A percentile compares a stretch with the other conserved stretches of the same genome.
These are phyloP conservation scores for Decapterus maruadsi DNA, from an alignment of 2,797 vertebrate genomes.

Conservation along the genomic window DNA sequence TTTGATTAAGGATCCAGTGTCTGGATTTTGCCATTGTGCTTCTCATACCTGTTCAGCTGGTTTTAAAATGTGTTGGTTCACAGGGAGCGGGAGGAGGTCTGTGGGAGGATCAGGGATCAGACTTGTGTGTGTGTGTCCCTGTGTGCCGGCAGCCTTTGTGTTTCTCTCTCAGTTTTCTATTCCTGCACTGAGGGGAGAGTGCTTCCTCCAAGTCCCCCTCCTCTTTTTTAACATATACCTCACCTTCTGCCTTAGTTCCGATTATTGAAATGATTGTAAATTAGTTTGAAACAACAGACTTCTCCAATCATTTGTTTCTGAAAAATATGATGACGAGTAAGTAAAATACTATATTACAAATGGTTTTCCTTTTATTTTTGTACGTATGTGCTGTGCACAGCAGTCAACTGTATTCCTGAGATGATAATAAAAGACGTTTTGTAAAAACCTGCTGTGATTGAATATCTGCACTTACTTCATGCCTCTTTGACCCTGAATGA, in stretches of 20 bases:
- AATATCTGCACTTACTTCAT: constrained; percentile 9
- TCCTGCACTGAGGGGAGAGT: constrained; percentile 89
- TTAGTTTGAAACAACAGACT: constrained; percentile 88
- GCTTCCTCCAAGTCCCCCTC: constrained; percentile 83
- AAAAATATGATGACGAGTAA: constrained; percentile 77
- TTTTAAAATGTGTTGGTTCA: constrained; percentile 70
- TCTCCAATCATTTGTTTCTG: constrained; percentile 90
- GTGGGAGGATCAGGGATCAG: constrained; percentile 63
- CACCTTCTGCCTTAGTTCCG: constrained; percentile 90
- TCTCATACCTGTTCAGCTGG: constrained; percentile 64
- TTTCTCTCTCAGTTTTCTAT: constrained; percentile 87
- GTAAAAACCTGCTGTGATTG: constrained; percentile 76
- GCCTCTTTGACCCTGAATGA: background rate
- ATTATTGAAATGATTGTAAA: constrained; percentile 90
- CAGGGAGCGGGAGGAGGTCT: constrained; percentile 69
- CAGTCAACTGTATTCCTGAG: constrained; percentile 91
- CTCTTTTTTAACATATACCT: constrained; percentile 90
- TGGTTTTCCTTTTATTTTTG: constrained; percentile 94
- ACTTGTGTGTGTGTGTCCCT: constrained; percentile 60
- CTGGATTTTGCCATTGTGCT: constrained; percentile 64
- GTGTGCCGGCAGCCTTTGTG: constrained; percentile 79
- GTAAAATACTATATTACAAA: constrained; percentile 90
- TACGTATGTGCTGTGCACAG: constrained; percentile 99
- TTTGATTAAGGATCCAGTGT: constrained; percentile 57
- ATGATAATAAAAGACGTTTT: constrained; percentile 90